Evolutionary conservation across 1,140 invertebrate genomes (phyloP), one percentile per base, ranked within the genome.

Genomic region (Panulirus ornatus): DNA sequence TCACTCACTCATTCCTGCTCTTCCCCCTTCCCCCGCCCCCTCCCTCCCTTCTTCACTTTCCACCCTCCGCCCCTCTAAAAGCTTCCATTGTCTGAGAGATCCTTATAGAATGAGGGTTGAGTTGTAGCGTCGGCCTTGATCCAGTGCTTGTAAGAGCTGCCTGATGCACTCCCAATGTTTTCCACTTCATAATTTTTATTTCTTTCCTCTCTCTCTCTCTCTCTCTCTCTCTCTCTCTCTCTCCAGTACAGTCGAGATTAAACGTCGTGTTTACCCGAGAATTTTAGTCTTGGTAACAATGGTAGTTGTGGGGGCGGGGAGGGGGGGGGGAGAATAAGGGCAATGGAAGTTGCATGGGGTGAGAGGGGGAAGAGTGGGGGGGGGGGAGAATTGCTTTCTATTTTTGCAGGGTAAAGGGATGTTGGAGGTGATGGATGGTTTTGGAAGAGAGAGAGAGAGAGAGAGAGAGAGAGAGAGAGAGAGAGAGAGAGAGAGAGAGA

Each of bases 41-140:
- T 66, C 63, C 22, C 63, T 66, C 19, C 22, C 63, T 66, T 19
- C 22, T 19, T n/a, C 6, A 8, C 63, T 22, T 22, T 22, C 22
- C 6, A 66, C 63, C 22, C 44, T 47, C 44, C 44, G 44, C 6
- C 22, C 22, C 9, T 30, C 5, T 66, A 66, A 66, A 66, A 66
- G 63, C 22, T 22, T 66, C 63, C 63, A 66, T 66, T 66, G 63
- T 66, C 22, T 66, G 63, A 66, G 63, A 66, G 63, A n/a, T 66
- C 5, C 30, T 30, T 47, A 47, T 11, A 6, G 44, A 14, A 47
- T 47, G 14, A 47, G 44, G 14, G 44, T 47, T 5, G 44, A 14
- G 14, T 11, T 5, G 5, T 47, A 47, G 14, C 44, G 5, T 47
- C 14, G 44, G 44, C 44, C 44, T 47, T 47, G 44, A 47, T 47